These are phyloP conservation scores for Athene cunicularia DNA, from an alignment of 2,113 vertebrate genomes.

Conservation along the genomic window DNA sequence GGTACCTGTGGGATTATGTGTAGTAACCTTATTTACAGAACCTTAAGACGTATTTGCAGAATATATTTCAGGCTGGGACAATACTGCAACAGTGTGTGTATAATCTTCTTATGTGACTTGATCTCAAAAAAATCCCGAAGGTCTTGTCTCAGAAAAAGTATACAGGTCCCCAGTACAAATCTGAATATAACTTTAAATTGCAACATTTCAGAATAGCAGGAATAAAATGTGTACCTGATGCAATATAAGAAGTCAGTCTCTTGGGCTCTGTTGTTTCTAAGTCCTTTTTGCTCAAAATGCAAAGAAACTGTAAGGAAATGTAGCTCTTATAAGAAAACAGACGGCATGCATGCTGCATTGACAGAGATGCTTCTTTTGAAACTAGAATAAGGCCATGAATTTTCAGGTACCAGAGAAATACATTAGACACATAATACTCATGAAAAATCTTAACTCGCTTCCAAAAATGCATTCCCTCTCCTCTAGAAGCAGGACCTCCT, in stretches of 20 bases:
- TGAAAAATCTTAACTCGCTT: neutral
- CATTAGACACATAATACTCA: neutral
- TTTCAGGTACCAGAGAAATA: neutral
- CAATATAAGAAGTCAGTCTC: neutral
- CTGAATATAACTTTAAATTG: neutral
- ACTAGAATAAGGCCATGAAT: neutral
- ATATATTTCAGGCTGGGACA: neutral
- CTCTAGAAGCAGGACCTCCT: neutral
- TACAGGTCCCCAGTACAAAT: neutral
- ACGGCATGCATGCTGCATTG: neutral
- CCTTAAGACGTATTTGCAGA: conserved; percentile 3
- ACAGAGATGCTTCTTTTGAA: neutral
- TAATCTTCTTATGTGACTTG: neutral
- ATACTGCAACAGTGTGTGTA: neutral
- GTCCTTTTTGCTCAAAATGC: neutral
- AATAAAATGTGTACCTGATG: neutral
- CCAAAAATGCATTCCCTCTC: neutral
- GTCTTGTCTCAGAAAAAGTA: neutral
- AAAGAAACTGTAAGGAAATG: neutral
- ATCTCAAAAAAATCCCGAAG: neutral
- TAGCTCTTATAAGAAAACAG: neutral
- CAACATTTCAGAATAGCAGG: neutral
- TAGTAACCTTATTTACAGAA: conserved; percentile 49
- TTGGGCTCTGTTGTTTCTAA: neutral
- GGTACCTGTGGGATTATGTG: neutral